These are phyloP conservation scores for Fukomys damarensis DNA, from an alignment of 2,113 vertebrate species.

Conservation along the genomic window DNA sequence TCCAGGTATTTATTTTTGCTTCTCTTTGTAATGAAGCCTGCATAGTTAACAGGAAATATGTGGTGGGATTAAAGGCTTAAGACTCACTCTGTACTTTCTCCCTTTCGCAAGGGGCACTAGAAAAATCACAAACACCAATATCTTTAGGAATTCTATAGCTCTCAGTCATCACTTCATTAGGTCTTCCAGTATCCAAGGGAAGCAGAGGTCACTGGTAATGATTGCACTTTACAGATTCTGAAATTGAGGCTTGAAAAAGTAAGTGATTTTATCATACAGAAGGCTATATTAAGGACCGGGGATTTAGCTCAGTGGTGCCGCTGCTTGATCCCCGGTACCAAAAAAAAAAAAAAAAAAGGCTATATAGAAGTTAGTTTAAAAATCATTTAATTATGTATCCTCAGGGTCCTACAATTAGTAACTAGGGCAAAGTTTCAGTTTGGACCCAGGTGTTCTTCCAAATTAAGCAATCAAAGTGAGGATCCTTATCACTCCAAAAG, in stretches of 20 bases:
- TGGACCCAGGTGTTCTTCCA: conserved; percentile 37
- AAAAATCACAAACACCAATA: conserved; percentile 32
- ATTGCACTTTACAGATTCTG: conserved; percentile 58
- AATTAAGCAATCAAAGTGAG: conserved; percentile 42
- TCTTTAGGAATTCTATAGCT: conserved; percentile 14
- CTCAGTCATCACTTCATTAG: conserved; percentile 11
- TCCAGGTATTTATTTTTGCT: background rate
- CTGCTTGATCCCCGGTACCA: too few relatives aligned
- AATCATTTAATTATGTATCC: conserved; percentile 28
- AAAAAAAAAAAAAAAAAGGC: too few relatives aligned
- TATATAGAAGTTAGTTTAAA: conserved; percentile 53
- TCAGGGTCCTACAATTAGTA: conserved; percentile 26
- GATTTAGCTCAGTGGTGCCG: too few relatives aligned
- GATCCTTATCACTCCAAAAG: background rate
- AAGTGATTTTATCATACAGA: conserved; percentile 41
- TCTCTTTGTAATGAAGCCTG: conserved; percentile 16
- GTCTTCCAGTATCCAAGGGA: conserved; percentile 27
- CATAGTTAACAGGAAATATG: background rate
- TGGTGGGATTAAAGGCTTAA: background rate
- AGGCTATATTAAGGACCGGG: conserved; percentile 33
- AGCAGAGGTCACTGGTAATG: conserved; percentile 39
- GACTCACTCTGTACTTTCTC: background rate
- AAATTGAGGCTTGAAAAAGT: conserved; percentile 32
- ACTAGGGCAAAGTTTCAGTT: conserved; percentile 45
- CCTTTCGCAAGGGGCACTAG: background rate